phyloP scores from a whole-genome alignment of 2,113 vertebrate species.

The Azemiops feae region DNA sequence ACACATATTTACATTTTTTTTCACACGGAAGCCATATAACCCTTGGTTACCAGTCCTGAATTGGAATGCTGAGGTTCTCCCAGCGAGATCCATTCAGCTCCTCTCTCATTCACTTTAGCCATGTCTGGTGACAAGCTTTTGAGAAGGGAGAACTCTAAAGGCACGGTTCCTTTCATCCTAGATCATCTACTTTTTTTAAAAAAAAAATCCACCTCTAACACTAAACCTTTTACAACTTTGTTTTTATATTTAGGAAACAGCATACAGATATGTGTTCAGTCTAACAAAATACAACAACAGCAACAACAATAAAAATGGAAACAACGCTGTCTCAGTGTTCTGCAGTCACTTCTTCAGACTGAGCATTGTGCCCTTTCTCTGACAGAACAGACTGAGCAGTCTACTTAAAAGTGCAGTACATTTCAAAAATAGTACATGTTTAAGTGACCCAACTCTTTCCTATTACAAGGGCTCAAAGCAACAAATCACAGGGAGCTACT shows the following conservation, averaged over 20 bases:
- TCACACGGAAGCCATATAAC: background rate
- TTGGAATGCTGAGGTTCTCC: background rate
- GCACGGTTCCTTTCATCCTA: background rate
- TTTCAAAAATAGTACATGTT: background rate
- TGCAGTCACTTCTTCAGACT: background rate
- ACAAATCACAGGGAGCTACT: background rate
- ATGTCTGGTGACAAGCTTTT: background rate
- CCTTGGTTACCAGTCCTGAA: background rate
- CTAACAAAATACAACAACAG: background rate
- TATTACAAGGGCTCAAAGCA: background rate
- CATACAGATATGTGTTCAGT: background rate
- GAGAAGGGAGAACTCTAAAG: background rate
- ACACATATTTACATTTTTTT: background rate
- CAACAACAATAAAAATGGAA: background rate
- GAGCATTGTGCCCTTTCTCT: background rate
- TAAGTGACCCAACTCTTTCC: background rate
- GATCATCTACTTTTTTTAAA: background rate
- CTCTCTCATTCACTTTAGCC: background rate
- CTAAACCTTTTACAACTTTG: background rate
- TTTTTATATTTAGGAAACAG: background rate
- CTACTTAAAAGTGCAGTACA: background rate
- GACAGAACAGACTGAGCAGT: background rate
- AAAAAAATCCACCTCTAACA: background rate
- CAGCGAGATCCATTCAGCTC: background rate
- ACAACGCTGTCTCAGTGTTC: background rate